Conservation (phyloP, 2,113 vertebrate genomes). For the Tyto alba region DNA sequence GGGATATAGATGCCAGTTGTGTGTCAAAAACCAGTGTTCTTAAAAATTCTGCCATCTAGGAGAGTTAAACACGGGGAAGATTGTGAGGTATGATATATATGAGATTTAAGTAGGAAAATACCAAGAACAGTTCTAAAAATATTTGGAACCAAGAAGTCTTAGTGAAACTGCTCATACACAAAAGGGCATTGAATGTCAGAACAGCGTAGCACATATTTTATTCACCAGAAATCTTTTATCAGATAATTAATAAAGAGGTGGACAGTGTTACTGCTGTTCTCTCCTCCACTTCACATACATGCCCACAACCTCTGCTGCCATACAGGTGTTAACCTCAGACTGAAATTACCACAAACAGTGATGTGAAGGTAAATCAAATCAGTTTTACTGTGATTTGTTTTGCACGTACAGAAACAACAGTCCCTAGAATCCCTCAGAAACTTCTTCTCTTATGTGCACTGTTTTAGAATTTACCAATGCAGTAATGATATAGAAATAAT, state of each 20-base stretch:
- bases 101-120: background rate
- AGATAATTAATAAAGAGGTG: background rate
- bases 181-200: background rate
- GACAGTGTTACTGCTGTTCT: background rate
- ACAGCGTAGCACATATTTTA: background rate
- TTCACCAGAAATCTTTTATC: background rate
- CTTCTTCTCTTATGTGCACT: background rate
- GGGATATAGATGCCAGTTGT: background rate
- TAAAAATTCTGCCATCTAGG: background rate
- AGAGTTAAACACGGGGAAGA: background rate
- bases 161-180: background rate
- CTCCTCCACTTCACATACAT: background rate
- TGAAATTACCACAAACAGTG: background rate
- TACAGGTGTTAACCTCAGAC: background rate
- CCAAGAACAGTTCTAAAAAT: background rate
- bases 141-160: background rate
- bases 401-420: background rate
- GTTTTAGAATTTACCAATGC: background rate
- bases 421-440: background rate
- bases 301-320: background rate
- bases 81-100: background rate
- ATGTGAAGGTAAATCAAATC: background rate
- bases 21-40: background rate
- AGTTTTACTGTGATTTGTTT: background rate
- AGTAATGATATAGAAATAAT: background rate